These are phyloP conservation scores for Dolichotis patagonum DNA, from an alignment of 2,113 vertebrate genomes.

Conservation along the genomic window DNA sequence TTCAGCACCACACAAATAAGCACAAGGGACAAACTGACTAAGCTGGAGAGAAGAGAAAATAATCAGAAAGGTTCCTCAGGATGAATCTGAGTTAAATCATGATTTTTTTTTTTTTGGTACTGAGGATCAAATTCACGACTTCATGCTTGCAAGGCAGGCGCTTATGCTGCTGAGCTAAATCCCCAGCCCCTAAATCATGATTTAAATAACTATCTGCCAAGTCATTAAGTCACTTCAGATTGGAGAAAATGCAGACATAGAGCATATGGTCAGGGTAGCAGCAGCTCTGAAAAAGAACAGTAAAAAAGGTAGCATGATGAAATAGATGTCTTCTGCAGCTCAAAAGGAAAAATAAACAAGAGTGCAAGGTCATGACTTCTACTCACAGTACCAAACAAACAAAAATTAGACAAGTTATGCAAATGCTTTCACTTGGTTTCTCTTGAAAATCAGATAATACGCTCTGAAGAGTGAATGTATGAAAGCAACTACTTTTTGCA, in stretches of 20 bases:
- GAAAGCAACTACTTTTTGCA: slow-evolving; percentile 23
- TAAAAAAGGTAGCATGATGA: neutral
- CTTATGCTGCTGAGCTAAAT: too few relatives aligned
- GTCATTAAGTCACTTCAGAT: neutral
- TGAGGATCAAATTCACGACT: too few relatives aligned
- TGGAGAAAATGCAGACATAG: neutral
- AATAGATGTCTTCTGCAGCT: neutral
- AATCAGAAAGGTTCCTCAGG: neutral
- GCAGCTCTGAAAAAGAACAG: neutral
- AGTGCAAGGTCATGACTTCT: too few relatives aligned
- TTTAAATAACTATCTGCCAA: neutral
- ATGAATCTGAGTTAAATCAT: neutral
- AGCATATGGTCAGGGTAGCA: neutral
- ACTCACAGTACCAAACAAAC: too few relatives aligned
- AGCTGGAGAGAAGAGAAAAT: neutral
- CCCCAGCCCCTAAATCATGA: slow-evolving; percentile 16
- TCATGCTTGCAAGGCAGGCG: too few relatives aligned
- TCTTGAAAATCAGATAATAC: neutral
- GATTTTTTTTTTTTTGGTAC: too few relatives aligned
- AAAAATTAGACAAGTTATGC: neutral
- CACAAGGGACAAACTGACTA: neutral
- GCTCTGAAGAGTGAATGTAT: neutral
- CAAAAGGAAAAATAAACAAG: neutral
- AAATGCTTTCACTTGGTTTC: neutral
- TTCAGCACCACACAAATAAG: neutral